Evolutionary conservation across 2,113 vertebrate genomes (phyloP).

Genomic region (Chloroceryle aenea): DNA sequence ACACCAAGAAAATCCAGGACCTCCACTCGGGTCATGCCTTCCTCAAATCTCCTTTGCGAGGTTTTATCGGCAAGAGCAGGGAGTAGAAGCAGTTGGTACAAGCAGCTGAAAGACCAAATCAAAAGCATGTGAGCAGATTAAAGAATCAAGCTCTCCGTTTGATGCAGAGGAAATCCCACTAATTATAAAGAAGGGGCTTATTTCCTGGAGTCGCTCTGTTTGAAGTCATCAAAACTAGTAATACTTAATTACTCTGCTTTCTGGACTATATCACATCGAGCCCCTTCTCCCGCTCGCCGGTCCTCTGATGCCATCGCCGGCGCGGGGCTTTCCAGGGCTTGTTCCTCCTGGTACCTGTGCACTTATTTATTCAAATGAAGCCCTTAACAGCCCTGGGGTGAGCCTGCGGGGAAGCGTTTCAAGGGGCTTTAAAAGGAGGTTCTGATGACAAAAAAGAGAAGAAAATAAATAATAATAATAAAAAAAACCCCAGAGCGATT

Average conservation of each 20-base stretch:
- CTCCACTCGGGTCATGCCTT: slow-evolving; percentile 43
- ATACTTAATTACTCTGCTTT: slow-evolving; percentile 41
- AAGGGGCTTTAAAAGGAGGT: neutral
- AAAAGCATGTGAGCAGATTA: slow-evolving; percentile 78
- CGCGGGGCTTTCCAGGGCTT: neutral
- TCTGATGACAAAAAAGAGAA: neutral
- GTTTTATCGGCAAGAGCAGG: slow-evolving; percentile 42
- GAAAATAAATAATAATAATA: too few relatives aligned
- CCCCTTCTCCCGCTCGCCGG: neutral
- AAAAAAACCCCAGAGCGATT: neutral
- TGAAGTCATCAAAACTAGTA: slow-evolving; percentile 48
- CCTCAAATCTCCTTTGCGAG: slow-evolving; percentile 58
- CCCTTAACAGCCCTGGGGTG: neutral
- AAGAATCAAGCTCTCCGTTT: slow-evolving; percentile 61
- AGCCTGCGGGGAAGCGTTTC: neutral
- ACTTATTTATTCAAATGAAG: slow-evolving; percentile 15
- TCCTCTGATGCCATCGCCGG: neutral
- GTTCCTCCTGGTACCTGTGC: neutral
- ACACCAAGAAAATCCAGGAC: slow-evolving; percentile 36
- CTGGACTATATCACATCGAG: neutral
- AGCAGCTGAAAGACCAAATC: slow-evolving; percentile 61
- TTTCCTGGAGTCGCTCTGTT: slow-evolving; percentile 64
- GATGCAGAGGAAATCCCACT: slow-evolving; percentile 67
- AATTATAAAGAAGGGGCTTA: slow-evolving; percentile 69
- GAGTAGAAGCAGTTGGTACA: slow-evolving; percentile 70